Percentiles rank a stretch among this genome's conserved stretches.
Evolutionary conservation across 2,113 vertebrate genomes (phyloP).

Genomic region (Platysternon megacephalum): DNA sequence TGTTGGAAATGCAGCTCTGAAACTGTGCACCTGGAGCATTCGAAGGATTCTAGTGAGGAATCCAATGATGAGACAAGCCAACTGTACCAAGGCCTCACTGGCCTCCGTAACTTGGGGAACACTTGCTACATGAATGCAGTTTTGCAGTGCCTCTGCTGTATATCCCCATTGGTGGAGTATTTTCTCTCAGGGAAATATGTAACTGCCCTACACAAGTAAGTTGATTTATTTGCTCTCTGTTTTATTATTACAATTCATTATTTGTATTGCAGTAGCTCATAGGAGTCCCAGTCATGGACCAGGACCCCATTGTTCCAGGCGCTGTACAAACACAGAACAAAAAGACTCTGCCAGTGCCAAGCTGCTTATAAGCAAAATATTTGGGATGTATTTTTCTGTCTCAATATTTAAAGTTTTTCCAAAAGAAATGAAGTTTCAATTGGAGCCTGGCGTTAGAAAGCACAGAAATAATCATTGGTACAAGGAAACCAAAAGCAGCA

Average conservation of each 20-base stretch:
- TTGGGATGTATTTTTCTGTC: not conserved
- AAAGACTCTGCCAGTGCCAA: not conserved
- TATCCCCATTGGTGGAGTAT: slow-evolving; percentile 81
- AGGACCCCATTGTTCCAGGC: too few relatives aligned
- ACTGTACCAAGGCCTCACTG: slow-evolving; percentile 73
- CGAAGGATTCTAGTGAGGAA: not conserved
- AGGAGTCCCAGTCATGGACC: not conserved
- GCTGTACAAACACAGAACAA: too few relatives aligned
- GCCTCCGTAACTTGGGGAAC: slow-evolving; percentile 87
- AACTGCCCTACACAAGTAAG: slow-evolving; percentile 78
- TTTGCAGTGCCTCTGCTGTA: slow-evolving; percentile 86
- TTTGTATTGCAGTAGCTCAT: not conserved
- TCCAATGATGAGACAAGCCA: not conserved
- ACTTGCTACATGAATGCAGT: slow-evolving; percentile 89
- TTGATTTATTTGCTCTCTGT: fast-evolving
- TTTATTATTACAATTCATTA: not conserved
- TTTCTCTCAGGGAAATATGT: slow-evolving; percentile 80
- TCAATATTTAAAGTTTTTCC: fast-evolving
- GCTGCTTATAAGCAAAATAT: not conserved
- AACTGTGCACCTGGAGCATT: not conserved
- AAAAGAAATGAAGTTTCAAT: fast-evolving
- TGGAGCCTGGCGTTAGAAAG: not conserved
- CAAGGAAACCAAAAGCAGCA: not conserved
- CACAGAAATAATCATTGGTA: not conserved
- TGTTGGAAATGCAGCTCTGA: slow-evolving; percentile 13